A percentile compares a stretch with the other conserved stretches of the same genome.
These are phyloP conservation scores for Macroramphosus scolopax DNA, from an alignment of 2,797 vertebrate genomes.

Conservation along the genomic window DNA sequence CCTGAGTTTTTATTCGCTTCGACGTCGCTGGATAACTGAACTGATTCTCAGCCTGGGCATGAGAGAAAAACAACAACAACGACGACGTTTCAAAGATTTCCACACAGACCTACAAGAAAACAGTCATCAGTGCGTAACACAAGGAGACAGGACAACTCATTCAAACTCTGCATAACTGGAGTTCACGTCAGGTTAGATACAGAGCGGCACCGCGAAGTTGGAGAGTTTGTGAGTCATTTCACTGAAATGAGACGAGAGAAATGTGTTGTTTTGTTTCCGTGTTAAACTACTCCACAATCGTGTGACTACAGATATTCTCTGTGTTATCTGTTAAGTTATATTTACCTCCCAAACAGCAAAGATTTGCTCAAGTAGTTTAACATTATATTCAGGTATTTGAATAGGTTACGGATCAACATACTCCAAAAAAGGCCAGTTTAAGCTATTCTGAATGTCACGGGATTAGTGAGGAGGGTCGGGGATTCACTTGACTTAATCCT, in stretches of 20 bases:
- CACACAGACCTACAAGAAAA: constrained; percentile 7
- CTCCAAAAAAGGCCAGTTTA: neutral
- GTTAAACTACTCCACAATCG: no score
- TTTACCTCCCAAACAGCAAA: no score
- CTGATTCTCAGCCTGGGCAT: constrained; percentile 1
- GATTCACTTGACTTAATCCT: neutral
- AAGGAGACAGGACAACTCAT: constrained; percentile 46
- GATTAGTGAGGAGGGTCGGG: no score
- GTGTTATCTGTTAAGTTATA: no score
- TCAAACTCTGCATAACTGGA: constrained; percentile 39
- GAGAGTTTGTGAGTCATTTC: constrained; percentile 17
- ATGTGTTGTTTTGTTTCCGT: no score
- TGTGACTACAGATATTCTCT: no score
- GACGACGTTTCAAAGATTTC: constrained; percentile 11
- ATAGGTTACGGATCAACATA: neutral
- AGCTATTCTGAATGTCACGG: no score
- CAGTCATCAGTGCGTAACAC: constrained; percentile 16
- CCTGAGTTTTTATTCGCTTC: no score
- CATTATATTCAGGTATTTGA: neutral
- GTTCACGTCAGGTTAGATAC: constrained; percentile 18
- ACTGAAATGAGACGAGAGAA: constrained; percentile 20
- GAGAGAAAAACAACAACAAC: constrained; percentile 17
- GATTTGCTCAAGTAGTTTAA: neutral
- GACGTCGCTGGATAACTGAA: no score
- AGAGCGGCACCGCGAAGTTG: constrained; percentile 3